Percentiles rank a stretch among this genome's conserved stretches.
Conservation (phyloP, 1,140 invertebrate species). For the Solenopsis invicta region DNA sequence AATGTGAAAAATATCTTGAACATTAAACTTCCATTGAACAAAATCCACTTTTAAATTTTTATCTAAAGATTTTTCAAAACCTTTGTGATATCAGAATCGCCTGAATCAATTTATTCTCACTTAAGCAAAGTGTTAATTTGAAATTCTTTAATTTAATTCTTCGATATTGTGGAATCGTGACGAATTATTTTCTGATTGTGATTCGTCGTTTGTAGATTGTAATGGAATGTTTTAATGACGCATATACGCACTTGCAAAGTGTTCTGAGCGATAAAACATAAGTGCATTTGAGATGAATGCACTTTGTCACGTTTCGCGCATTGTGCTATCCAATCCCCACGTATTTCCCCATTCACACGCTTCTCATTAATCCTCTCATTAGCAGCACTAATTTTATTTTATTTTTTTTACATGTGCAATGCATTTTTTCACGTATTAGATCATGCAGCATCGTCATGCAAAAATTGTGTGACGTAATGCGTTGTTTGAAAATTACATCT, state of each 20-base stretch:
- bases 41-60: background rate
- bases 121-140: background rate
- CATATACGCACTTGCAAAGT: background rate
- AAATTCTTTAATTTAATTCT: background rate
- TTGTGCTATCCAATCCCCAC: background rate
- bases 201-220: slow-evolving; percentile 16
- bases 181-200: background rate
- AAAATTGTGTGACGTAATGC: background rate
- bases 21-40: background rate
- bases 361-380: background rate
- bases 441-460: background rate
- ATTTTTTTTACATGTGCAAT: background rate
- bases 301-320: slow-evolving; percentile 25
- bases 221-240: slow-evolving; percentile 3
- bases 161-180: background rate
- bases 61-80: background rate
- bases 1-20: background rate
- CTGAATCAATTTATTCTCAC: background rate
- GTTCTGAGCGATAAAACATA: background rate
- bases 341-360: slow-evolving; percentile 15
- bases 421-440: slow-evolving; percentile 38
- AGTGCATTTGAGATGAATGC: slow-evolving; percentile 14
- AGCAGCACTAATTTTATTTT: background rate
- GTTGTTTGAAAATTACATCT: background rate
- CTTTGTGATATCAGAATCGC: background rate